These are phyloP conservation scores for Sthenelais limicola DNA, from an alignment of 2,888 invertebrate genomes.

Conservation along the genomic window DNA sequence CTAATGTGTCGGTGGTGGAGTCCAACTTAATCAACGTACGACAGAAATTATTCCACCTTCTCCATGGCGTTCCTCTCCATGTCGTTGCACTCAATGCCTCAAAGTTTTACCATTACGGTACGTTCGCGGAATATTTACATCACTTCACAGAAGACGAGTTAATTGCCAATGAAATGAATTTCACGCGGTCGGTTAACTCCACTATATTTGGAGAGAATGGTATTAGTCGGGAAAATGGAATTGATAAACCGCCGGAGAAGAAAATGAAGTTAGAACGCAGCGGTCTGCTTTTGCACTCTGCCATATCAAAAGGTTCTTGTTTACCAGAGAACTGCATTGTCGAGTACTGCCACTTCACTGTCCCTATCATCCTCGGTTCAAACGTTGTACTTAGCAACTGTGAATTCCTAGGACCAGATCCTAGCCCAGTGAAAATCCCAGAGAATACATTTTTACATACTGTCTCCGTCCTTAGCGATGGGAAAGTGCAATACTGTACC, in stretches of 20 bases:
- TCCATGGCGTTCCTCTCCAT: conserved; percentile 63
- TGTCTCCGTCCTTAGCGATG: conserved; percentile 57
- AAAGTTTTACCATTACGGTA: conserved; percentile 73
- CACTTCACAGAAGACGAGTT: conserved; percentile 62
- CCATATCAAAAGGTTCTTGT: conserved; percentile 54
- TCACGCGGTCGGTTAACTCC: conserved; percentile 57
- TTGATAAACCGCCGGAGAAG: conserved; percentile 11
- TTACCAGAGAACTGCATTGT: conserved; percentile 61
- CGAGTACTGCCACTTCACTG: conserved; percentile 71
- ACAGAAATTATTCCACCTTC: conserved; percentile 61
- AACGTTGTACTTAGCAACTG: conserved; percentile 71
- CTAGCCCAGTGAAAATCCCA: conserved; percentile 54
- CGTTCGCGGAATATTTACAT: conserved; percentile 69
- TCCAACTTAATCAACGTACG: conserved; percentile 60
- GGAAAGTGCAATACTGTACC: conserved; percentile 60
- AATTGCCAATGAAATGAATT: conserved; percentile 59
- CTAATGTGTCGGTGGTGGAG: conserved; percentile 62
- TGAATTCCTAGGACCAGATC: conserved; percentile 48
- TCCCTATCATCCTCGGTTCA: conserved; percentile 60
- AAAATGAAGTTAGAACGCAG: conserved; percentile 44
- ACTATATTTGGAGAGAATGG: neutral
- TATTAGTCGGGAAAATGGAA: neutral
- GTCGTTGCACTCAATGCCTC: conserved; percentile 70
- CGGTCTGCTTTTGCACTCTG: conserved; percentile 68
- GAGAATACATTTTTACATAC: conserved; percentile 66